Evolutionary conservation across 2,113 vertebrate species (phyloP).

Genomic region (Lepisosteus oculatus): DNA sequence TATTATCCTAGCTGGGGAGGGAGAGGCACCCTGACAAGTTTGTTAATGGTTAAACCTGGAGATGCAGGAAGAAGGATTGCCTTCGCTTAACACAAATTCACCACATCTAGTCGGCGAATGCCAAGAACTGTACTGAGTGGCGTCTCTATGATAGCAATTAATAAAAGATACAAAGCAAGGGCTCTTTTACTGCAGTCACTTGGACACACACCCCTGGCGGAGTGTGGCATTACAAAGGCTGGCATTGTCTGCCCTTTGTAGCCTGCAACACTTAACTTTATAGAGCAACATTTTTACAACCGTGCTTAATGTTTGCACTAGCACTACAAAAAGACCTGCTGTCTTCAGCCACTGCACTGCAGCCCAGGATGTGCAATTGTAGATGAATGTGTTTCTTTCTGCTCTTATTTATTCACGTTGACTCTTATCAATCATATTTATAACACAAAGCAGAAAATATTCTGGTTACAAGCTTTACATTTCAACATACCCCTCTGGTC

Average conservation of each 20-base stretch:
- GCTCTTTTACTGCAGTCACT: neutral
- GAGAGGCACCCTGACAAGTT: constrained; percentile 29
- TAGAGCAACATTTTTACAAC: neutral
- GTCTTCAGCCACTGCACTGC: neutral
- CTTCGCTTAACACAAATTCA: neutral
- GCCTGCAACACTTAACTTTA: neutral
- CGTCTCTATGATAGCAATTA: constrained; percentile 14
- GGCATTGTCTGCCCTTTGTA: constrained; percentile 37
- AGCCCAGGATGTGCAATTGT: no score
- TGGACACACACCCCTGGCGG: constrained; percentile 37
- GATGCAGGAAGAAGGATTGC: neutral
- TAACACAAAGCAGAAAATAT: no score
- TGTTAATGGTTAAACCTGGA: constrained; percentile 72
- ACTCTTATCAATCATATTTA: no score
- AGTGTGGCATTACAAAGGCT: constrained; percentile 51
- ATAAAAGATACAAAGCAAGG: neutral
- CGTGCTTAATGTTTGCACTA: neutral
- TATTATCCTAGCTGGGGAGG: constrained; percentile 52
- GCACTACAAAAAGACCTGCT: neutral
- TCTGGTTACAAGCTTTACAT: no score
- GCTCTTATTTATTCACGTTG: no score
- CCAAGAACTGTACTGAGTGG: constrained; percentile 9
- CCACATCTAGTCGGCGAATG: neutral
- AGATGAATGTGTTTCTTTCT: no score
- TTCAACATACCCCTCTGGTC: no score